phyloP scores from a whole-genome alignment of 2,797 vertebrate genomes.

The Triplophysa yarkandensis region DNA sequence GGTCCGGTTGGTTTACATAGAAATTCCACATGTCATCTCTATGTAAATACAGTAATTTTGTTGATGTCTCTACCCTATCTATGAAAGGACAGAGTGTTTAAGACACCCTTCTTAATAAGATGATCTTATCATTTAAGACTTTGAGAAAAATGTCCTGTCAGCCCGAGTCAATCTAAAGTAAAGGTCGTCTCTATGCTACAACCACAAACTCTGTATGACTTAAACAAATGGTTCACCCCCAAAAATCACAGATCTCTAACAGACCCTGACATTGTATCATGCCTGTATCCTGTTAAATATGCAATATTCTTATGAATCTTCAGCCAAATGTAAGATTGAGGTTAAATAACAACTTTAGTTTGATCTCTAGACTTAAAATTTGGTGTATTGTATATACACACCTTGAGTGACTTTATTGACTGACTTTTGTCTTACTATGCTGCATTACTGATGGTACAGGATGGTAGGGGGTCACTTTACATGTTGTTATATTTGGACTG shows the following conservation, averaged over 20 bases:
- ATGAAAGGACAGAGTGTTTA: constrained; percentile 24
- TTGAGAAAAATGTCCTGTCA: constrained; percentile 46
- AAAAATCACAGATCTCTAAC: not conserved
- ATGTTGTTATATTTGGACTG: constrained; percentile 66
- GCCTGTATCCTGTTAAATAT: too few species aligned
- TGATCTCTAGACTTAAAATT: not conserved
- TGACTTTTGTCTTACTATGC: constrained; percentile 25
- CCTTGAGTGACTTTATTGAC: not conserved
- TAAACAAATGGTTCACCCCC: not conserved
- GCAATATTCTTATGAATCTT: not conserved
- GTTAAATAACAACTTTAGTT: not conserved
- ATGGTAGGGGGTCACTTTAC: constrained; percentile 60
- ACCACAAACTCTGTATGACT: constrained; percentile 16
- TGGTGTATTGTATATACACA: not conserved
- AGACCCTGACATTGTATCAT: too few species aligned
- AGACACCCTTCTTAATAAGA: constrained; percentile 39
- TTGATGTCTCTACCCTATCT: constrained; percentile 17
- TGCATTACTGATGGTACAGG: constrained; percentile 47
- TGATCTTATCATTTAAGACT: constrained; percentile 39
- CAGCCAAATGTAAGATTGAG: not conserved
- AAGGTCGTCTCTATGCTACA: constrained; percentile 40
- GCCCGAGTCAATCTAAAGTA: constrained; percentile 42
- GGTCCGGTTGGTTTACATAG: too few species aligned
- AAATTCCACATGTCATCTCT: constrained; percentile 8
- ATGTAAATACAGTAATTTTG: not conserved